phyloP scores from a whole-genome alignment of 1,140 invertebrate species.

The Hycleus phaleratus region DNA sequence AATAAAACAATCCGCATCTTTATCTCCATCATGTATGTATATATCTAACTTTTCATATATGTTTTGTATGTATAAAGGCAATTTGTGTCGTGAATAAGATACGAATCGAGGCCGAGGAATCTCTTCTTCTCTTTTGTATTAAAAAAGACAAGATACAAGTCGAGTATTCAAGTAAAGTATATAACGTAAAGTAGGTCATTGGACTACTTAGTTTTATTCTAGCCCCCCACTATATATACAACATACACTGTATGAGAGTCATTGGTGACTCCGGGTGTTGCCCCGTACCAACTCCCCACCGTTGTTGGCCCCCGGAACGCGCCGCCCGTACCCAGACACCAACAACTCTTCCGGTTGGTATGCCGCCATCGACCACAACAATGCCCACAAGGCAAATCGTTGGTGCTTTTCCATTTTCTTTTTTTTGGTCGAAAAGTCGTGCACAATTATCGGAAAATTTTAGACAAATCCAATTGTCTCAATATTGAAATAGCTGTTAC shows the following conservation, averaged over 20 bases:
- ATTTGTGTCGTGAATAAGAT: conserved; percentile 13
- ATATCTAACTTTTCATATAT: too few relatives aligned
- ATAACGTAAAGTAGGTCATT: conserved; percentile 28
- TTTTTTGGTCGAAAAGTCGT: too few relatives aligned
- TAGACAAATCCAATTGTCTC: too few relatives aligned
- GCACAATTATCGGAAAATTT: too few relatives aligned
- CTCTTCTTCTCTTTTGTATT: conserved; percentile 2
- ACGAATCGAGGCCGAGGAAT: conserved; percentile 13
- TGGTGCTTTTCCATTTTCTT: too few relatives aligned
- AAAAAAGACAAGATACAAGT: conserved; percentile 18
- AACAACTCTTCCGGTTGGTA: conserved; percentile 20
- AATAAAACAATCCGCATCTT: too few relatives aligned
- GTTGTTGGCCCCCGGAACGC: conserved; percentile 9
- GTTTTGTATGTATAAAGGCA: not conserved
- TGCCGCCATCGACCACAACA: not conserved
- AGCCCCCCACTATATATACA: not conserved
- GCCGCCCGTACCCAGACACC: conserved; percentile 7
- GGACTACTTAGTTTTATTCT: conserved; percentile 26
- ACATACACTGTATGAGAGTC: not conserved
- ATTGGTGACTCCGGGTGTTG: conserved; percentile 19
- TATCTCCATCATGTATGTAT: too few relatives aligned
- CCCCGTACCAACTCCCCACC: not conserved
- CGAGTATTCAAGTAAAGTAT: conserved; percentile 23
- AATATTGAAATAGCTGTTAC: too few relatives aligned
- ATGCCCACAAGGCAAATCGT: too few relatives aligned